Evolutionary conservation across 23 tunicate genomes (phyloP).

Genomic region (Corella eumyota): DNA sequence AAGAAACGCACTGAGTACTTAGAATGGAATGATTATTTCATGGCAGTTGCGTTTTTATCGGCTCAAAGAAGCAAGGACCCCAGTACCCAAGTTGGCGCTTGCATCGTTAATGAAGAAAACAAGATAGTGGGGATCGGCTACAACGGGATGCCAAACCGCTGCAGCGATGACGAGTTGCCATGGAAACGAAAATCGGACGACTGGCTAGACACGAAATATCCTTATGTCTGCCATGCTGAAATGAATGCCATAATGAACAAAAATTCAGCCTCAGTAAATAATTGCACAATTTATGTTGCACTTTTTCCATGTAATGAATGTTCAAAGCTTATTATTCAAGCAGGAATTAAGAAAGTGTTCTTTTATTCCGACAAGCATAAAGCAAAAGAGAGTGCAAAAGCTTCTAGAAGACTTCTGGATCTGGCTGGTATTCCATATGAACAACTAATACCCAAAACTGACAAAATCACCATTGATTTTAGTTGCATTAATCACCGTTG

Average conservation of each 20-base stretch:
- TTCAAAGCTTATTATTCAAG: constrained; percentile 90
- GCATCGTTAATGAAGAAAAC: constrained; percentile 88
- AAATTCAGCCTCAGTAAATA: constrained; percentile 73
- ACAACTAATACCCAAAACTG: constrained; percentile 57
- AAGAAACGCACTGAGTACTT: constrained; percentile 53
- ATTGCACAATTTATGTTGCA: constrained; percentile 80
- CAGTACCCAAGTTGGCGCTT: constrained; percentile 98
- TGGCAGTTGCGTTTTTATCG: constrained; percentile 94
- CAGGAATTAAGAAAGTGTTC: constrained; percentile 86
- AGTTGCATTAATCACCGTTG: constrained; percentile 23
- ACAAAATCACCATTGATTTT: constrained; percentile 57
- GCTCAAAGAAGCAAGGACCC: constrained; percentile 99
- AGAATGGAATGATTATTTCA: constrained; percentile 97
- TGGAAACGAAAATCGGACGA: constrained; percentile 57
- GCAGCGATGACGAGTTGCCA: constrained; percentile 82
- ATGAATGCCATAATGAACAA: constrained; percentile 99
- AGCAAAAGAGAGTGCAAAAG: constrained; percentile 33
- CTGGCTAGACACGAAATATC: constrained; percentile 92
- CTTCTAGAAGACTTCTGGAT: constrained; percentile 48
- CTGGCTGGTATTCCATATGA: constrained; percentile 37
- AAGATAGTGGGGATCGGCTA: constrained; percentile 98
- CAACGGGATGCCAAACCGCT: constrained; percentile 96
- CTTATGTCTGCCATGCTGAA: constrained; percentile 99
- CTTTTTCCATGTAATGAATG: constrained; percentile 99
- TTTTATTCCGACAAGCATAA: constrained; percentile 86